Evolutionary conservation across 2,113 vertebrate species (phyloP).

Genomic region (Hippocampus abdominalis): DNA sequence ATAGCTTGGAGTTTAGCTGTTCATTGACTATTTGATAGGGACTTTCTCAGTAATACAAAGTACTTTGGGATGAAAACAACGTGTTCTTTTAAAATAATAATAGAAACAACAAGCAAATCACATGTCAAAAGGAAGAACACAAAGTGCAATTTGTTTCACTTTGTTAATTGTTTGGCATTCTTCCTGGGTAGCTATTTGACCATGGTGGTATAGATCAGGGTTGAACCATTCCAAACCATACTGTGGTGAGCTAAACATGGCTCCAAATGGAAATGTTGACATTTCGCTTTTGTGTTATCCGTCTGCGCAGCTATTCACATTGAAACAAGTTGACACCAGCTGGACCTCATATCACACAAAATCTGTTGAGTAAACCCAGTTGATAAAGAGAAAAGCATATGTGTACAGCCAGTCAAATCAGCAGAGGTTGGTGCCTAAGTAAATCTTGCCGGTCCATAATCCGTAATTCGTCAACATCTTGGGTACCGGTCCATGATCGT

Average conservation of each 20-base stretch:
- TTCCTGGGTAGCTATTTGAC: background rate
- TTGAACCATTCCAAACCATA: background rate
- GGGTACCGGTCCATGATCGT: too few species aligned
- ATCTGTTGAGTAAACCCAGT: background rate
- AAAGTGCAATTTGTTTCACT: background rate
- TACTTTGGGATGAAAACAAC: background rate
- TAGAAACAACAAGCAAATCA: too few species aligned
- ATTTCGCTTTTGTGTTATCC: background rate
- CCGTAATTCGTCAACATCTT: too few species aligned
- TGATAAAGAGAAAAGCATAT: background rate
- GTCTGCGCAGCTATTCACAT: background rate
- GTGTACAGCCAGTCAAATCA: background rate
- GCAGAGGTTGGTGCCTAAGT: too few species aligned
- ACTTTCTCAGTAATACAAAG: too few species aligned
- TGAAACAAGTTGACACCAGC: background rate
- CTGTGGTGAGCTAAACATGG: background rate
- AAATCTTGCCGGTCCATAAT: too few species aligned
- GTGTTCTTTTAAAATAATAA: background rate
- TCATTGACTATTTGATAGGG: too few species aligned
- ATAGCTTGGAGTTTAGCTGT: too few species aligned
- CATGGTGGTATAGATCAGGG: background rate
- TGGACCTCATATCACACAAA: background rate
- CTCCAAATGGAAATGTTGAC: background rate
- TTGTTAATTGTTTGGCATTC: background rate
- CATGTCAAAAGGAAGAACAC: background rate